Base-by-base conservation (phyloP, 1,140 invertebrate species). In the Gryon sp. region DNA sequence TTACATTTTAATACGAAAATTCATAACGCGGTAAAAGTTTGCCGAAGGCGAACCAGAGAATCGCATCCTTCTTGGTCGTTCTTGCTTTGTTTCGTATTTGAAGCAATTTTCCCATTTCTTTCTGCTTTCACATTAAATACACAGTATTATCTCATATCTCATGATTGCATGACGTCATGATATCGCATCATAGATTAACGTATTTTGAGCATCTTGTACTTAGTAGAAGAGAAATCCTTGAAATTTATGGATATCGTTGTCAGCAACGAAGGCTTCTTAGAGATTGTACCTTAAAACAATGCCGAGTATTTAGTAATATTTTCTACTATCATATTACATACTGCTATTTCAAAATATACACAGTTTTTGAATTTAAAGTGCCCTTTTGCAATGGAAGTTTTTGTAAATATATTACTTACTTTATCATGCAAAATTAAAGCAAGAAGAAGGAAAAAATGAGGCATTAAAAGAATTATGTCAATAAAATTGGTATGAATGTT, bases 71-170 rank as follows among this genome's bases (percentile, higher is more conserved):
- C 40, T 28, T 24, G 16, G n/a, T 53, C 60, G 19, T 12, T 19
- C 26, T 57, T n/a, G 41, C 65, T 59, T 69, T 69, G 52, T 69
- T 59, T 53, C 41, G 24, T 11, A 57, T 50, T 50, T 41, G 34
- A 69, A 57, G 65, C 65, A 69, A 59, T 57, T 69, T 66, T 46
- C 38, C 8, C 12, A 20, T 26, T 63, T 41, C 15, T 40, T 65
- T 38, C 48, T 7, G 9, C 30, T 55, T 24, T 53, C 19, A 16
- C 32, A 45, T 24, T 48, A 12, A 18, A 32, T 57, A 48, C 32
- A 69, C 65, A 20, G 38, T 55, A 69, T 69, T 69, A 59, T 69
- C 59, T 69, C 43, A 59, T 69, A 59, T 69, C 63, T 68, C 22
- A 41, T 68, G 50, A 57, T 68, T 68, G 57, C 48, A 57, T 69